Evolutionary conservation across 2,797 vertebrate genomes (phyloP).

Genomic region (Perodicticus potto): DNA sequence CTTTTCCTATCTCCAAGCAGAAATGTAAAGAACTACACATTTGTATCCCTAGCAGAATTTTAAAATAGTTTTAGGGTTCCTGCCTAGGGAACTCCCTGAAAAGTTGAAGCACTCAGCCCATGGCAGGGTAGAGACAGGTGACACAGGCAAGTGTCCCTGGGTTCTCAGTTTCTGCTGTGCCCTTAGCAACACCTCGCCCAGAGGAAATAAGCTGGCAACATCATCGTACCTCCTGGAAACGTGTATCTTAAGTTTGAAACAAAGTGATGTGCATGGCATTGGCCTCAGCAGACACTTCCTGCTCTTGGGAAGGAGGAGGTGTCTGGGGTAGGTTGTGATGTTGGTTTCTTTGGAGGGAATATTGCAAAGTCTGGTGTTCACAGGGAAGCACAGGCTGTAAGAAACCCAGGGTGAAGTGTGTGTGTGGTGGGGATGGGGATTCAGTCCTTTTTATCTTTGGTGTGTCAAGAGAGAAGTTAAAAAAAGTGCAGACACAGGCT

Average conservation of each 20-base stretch:
- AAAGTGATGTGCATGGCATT: neutral
- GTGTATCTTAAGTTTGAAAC: conserved; percentile 15
- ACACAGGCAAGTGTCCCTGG: neutral
- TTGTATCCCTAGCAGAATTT: neutral
- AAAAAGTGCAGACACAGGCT: neutral
- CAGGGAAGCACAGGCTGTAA: neutral
- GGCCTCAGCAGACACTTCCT: neutral
- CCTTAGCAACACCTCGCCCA: conserved; percentile 7
- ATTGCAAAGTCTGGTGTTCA: neutral
- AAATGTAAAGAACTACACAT: neutral
- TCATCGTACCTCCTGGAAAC: neutral
- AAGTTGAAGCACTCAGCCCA: neutral
- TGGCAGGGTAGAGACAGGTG: neutral
- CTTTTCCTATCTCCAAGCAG: conserved; percentile 13
- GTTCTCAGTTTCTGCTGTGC: neutral
- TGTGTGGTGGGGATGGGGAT: too few species aligned
- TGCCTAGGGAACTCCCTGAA: neutral
- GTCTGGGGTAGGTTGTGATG: neutral
- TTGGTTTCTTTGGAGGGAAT: neutral
- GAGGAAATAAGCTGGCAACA: neutral
- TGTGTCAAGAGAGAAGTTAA: neutral
- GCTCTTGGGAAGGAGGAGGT: neutral
- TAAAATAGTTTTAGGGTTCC: neutral
- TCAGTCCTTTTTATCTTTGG: neutral
- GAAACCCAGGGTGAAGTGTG: neutral